Evolutionary conservation across 2,797 vertebrate species (phyloP).

Genomic region (Knipowitschia caucasica): DNA sequence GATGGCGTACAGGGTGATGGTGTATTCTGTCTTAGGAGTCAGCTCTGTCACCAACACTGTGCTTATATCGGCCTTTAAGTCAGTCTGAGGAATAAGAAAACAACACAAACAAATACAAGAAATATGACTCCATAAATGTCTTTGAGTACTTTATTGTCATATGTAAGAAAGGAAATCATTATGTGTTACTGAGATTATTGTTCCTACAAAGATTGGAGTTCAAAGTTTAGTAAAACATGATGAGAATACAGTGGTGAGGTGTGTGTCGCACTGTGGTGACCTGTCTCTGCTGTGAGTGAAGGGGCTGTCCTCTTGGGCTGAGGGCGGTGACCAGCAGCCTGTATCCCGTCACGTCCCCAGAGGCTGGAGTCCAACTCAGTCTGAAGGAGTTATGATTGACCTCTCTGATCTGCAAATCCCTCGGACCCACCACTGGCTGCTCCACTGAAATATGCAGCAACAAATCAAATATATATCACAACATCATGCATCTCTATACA

Average conservation of each 20-base stretch:
- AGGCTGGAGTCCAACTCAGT: slow-evolving; percentile 83
- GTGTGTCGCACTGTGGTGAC: no score
- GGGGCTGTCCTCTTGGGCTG: slow-evolving; percentile 53
- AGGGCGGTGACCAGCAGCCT: slow-evolving; percentile 70
- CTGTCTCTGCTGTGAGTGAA: slow-evolving; percentile 66
- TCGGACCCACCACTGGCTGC: slow-evolving; percentile 73
- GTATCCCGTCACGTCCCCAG: slow-evolving; percentile 80
- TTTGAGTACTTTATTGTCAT: background rate
- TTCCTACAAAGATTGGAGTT: background rate
- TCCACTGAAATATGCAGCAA: slow-evolving; percentile 50
- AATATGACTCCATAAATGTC: background rate
- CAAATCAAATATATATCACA: background rate
- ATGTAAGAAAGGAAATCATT: no score
- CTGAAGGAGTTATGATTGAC: slow-evolving; percentile 78
- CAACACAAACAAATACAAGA: background rate
- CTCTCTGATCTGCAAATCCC: slow-evolving; percentile 78
- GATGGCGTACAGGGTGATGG: slow-evolving; percentile 76
- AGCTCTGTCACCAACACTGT: slow-evolving; percentile 73
- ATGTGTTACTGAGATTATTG: background rate
- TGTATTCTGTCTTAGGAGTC: slow-evolving; percentile 78
- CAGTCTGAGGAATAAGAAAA: slow-evolving; percentile 63
- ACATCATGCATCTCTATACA: background rate
- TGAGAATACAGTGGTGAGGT: no score
- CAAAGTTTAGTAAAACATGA: no score
- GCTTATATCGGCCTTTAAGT: slow-evolving; percentile 76